Evolutionary conservation across 2,888 invertebrate species (phyloP), one percentile per base, ranked within the genome.

Genomic region (Scaptomyza cyrtandrae): DNA sequence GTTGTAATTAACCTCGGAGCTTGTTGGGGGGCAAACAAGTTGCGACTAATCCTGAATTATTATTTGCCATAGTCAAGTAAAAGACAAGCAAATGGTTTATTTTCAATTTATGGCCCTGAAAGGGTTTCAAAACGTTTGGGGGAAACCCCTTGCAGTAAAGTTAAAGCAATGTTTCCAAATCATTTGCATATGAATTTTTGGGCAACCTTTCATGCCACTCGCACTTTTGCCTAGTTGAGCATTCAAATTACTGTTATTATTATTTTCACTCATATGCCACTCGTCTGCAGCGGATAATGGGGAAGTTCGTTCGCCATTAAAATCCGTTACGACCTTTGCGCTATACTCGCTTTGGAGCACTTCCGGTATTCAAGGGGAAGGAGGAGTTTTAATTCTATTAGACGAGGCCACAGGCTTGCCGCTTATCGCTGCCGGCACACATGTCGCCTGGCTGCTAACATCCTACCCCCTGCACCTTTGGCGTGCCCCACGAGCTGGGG

Each of bases 201-300:
- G 69, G 78, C 79, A 85, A 77, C 80, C 71, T 61, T 69, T 41
- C 41, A 59, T 67, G 67, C 80, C 71, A 67, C 65, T 64, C 61
- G 37, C 68, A 35, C 61, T 64, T 45, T 59, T 69, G 78, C 61
- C 63, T 64, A 84, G 85, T 81, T 87, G 74, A 76, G 85, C 85
- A 82, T 85, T 85, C 79, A 87, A 83, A 83, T 83, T 87, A 83
- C 87, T 81, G 87, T 85, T 83, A 83, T 83, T 83, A 85, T 87
- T 87, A 83, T 83, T 87, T 86, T 87, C 83, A 81, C 85, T 87
- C 83, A 83, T 87, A 87, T 87, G 83, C 61, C 80, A 73, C 66
- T 67, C 59, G 71, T 54, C 50, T 49, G 44, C 39, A 10, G 41
- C 6, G 27, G 9, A n/a, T 37, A 54, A 43, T 29, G 29, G 24